Conservation (phyloP, 92 coral and sea anemone genomes). For the Isaurus tuberculatus region DNA sequence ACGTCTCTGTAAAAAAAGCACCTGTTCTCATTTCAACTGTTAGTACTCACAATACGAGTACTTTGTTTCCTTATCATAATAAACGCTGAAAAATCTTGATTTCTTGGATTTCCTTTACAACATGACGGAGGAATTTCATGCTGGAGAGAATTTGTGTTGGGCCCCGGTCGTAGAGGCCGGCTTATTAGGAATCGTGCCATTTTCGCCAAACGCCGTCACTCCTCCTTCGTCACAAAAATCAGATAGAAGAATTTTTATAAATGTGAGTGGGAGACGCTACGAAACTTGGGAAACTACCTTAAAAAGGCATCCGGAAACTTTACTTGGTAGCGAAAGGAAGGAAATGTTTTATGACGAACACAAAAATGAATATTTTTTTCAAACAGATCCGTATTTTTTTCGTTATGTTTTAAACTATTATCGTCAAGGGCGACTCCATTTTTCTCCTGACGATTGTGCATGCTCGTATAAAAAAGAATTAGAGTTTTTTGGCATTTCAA, state of each 20-base stretch:
- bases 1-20: neutral
- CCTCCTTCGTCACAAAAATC: slow-evolving; percentile 65
- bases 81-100: neutral
- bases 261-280: slow-evolving; percentile 90
- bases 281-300: slow-evolving; percentile 95
- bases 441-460: slow-evolving; percentile 88
- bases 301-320: slow-evolving; percentile 81
- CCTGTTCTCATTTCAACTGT: slow-evolving; percentile 16
- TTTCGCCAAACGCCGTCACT: slow-evolving; percentile 61
- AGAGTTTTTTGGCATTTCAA: slow-evolving; percentile 79
- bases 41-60: slow-evolving; percentile 10
- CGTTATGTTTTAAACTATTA: slow-evolving; percentile 92
- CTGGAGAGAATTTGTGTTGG: slow-evolving; percentile 58
- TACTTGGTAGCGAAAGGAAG: slow-evolving; percentile 77
- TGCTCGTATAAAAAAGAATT: slow-evolving; percentile 86
- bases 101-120: neutral
- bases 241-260: slow-evolving; percentile 82
- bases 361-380: slow-evolving; percentile 81
- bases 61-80: slow-evolving; percentile 10
- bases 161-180: slow-evolving; percentile 76
- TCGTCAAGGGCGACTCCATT: slow-evolving; percentile 90
- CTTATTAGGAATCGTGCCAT: slow-evolving; percentile 83
- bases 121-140: slow-evolving; percentile 11
- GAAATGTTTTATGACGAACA: slow-evolving; percentile 74
- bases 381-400: slow-evolving; percentile 88